Evolutionary conservation across 23 tunicate genomes (phyloP).

Genomic region (Phallusia fumigata): DNA sequence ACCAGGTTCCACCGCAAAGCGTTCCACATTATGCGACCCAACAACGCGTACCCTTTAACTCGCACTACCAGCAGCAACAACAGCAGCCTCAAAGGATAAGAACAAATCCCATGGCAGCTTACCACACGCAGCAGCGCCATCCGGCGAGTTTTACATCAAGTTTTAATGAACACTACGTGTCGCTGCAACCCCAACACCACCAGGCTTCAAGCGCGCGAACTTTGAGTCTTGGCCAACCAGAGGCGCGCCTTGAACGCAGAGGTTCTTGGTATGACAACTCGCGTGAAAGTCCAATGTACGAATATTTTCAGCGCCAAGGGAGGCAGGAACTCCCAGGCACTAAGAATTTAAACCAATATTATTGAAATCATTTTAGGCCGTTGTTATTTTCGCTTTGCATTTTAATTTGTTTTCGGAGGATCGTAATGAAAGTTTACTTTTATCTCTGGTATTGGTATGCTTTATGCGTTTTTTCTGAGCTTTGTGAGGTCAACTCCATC

Average conservation of each 20-base stretch:
- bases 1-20: constrained; percentile 22
- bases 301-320: constrained; percentile 75
- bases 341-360: constrained; percentile 81
- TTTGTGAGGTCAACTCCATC: too few relatives aligned
- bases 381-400: background rate
- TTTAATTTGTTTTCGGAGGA: background rate
- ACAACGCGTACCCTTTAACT: constrained; percentile 15
- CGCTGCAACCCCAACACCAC: constrained; percentile 36
- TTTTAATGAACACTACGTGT: constrained; percentile 42
- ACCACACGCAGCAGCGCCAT: constrained; percentile 15
- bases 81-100: background rate
- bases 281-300: constrained; percentile 65
- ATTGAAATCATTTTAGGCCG: background rate
- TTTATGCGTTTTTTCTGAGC: too few relatives aligned
- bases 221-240: background rate
- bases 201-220: constrained; percentile 10
- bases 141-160: constrained; percentile 26
- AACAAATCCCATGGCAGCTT: background rate
- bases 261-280: constrained; percentile 87
- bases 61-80: constrained; percentile 17
- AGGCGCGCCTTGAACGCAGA: constrained; percentile 28
- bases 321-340: constrained; percentile 82
- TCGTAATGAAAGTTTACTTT: too few relatives aligned
- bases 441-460: too few relatives aligned
- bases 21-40: constrained; percentile 27